These are phyloP conservation scores for Hofmannophila pseudospretella DNA, from an alignment of 2,888 invertebrate species.

Conservation along the genomic window DNA sequence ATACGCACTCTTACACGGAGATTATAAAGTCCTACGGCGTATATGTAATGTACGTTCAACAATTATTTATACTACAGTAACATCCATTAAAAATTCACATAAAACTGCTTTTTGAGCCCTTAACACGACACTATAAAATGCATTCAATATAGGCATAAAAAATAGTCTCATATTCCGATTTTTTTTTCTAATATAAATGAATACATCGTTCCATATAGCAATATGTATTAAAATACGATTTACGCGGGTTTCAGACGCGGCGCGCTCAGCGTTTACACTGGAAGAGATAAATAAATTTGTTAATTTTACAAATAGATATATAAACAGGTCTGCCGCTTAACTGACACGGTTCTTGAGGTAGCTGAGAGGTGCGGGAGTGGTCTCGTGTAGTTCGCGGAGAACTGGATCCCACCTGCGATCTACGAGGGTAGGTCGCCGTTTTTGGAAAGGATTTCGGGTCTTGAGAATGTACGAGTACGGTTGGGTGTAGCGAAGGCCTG, in stretches of 20 bases:
- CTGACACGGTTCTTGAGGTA: no score
- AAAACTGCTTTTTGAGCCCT: slow-evolving; percentile 70
- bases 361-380: no score
- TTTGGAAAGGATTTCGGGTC: no score
- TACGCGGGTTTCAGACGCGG: slow-evolving; percentile 16
- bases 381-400: no score
- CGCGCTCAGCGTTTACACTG: slow-evolving; percentile 46
- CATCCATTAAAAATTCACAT: slow-evolving; percentile 67
- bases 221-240: background rate
- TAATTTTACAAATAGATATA: slow-evolving; percentile 11
- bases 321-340: no score
- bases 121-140: slow-evolving; percentile 55
- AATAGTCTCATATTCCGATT: slow-evolving; percentile 21
- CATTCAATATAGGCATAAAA: slow-evolving; percentile 35
- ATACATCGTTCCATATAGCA: background rate
- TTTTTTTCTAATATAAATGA: no score
- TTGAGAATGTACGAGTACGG: no score
- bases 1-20: slow-evolving; percentile 31
- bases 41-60: slow-evolving; percentile 22
- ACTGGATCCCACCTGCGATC: no score
- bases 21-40: slow-evolving; percentile 41
- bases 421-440: no score
- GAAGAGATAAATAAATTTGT: slow-evolving; percentile 34
- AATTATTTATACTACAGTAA: slow-evolving; percentile 36
- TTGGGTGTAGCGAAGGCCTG: no score